Evolutionary conservation across 2,113 vertebrate species (phyloP), one percentile per base, ranked within the genome.

Genomic region (Amazona guildingii): DNA sequence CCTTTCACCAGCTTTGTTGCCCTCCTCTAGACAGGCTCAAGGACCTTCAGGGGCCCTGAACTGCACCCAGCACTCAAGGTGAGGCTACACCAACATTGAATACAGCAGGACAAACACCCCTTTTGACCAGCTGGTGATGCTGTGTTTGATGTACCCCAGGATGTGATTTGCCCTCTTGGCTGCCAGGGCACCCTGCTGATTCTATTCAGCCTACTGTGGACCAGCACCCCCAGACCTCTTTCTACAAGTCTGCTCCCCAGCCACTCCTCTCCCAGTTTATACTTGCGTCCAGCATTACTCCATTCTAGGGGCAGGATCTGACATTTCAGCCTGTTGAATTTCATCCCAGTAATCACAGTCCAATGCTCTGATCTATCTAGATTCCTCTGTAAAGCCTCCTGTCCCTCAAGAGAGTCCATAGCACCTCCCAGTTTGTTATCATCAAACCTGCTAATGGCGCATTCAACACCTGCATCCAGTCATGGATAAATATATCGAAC

Each of bases 401-500:
- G 44, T 52, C 27, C 33, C 62, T 52, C 37, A 68, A 33, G 27
- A 49, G 19, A 59, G 44, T 43, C 52, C 51, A 44, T 28, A 82
- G 61, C 69, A 68, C 25, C 23, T 89, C 61, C 28, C 18, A 24
- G 28, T 44, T 52, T 52, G 28, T n/a, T n/a, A 61, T 16, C 31
- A 46, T 10, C 27, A 52, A 75, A 61, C 49, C 1, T 83, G 52
- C 33, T 51, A 12, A 39, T 61, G 28, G 3, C 52, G 23, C 4
- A 7, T 61, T 68, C 39, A 62, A 25, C 28, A 76, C 37, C 37
- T 76, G 70, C 46, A 52, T 37, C 21, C 13, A 33, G 27, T 24
- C 0, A 0, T 17, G 66, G 86, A 43, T 15, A 81, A 66, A 66
- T 35, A 35, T 13, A 19, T 0, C 44, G 62, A 75, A 37, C 37